Percentiles rank a stretch among this genome's conserved stretches.
phyloP scores from a whole-genome alignment of 2,113 vertebrate genomes.

The Mustelus asterias region DNA sequence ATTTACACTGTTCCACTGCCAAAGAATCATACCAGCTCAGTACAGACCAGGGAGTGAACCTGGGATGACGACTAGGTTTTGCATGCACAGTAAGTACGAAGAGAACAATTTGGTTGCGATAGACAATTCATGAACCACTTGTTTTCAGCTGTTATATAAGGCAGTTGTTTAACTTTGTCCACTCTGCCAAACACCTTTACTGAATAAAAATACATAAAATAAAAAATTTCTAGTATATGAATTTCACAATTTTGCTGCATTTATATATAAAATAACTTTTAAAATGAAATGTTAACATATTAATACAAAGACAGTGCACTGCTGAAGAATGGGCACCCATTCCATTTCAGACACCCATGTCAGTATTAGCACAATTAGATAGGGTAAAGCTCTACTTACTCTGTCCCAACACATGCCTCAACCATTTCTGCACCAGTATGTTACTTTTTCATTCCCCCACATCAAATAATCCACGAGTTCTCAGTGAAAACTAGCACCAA shows the following conservation, averaged over 20 bases:
- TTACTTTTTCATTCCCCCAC: not conserved
- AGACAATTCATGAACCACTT: not conserved
- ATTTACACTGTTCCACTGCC: too few species aligned
- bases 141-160: not conserved
- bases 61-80: not conserved
- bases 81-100: not conserved
- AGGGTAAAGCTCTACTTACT: not conserved
- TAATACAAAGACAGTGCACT: not conserved
- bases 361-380: not conserved
- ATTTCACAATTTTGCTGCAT: not conserved
- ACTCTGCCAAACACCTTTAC: not conserved
- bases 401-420: not conserved
- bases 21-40: too few species aligned
- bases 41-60: not conserved
- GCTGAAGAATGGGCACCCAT: not conserved
- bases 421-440: not conserved
- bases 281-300: not conserved
- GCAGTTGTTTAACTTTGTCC: not conserved
- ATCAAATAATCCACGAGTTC: not conserved
- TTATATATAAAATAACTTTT: not conserved
- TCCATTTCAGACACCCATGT: not conserved
- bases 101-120: not conserved
- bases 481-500: not conserved
- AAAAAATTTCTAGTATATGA: not conserved
- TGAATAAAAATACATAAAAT: not conserved